Evolutionary conservation across 1,140 invertebrate species (phyloP), one percentile per base, ranked within the genome.

Genomic region (Elymnias hypermnestra): DNA sequence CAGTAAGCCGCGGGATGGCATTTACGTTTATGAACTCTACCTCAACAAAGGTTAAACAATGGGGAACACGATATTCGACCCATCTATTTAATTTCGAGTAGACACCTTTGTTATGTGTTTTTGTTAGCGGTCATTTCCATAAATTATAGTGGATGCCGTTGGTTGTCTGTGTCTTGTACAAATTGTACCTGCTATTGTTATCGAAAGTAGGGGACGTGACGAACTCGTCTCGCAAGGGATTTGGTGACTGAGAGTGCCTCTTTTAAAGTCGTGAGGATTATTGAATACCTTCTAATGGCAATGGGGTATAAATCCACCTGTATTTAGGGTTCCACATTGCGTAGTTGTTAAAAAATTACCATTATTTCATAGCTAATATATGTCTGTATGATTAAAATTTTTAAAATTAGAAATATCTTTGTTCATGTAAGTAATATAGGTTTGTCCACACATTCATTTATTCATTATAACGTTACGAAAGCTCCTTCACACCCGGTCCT

Each of bases 71-170:
- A 71, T 62, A 68, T 60, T 63, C 68, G 60, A 65, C 77, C 73
- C 72, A 76, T 83, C 77, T 75, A 82, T 63, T 79, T 82, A 79
- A 82, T 82, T 83, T 82, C 62, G 70, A 74, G 75, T 83, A 79
- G 75, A 84, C 77, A 84, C 81, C 75, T 79, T 82, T 78, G 81
- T 84, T 65, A 65, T 64, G 60, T 63, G 67, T 81, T 77, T 83
- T 82, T 82, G 77, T 84, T 78, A 52, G 63, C 61, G 68, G 75
- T 72, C 64, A 84, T 84, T 79, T 76, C 72, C 77, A 84, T 84
- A 84, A 84, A 84, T 84, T 84, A 78, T 63, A 72, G 60, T 67
- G 70, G 73, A 74, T 57, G 65, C 67, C 47, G 62, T 43, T 51
- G 58, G 26, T 51, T 45, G 56, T 18, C 18, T 61, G 68, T 64